Percentiles rank a stretch among this genome's conserved stretches.
Evolutionary conservation across 2,797 vertebrate species (phyloP).

Genomic region (Microctenopoma stevenorrisi): DNA sequence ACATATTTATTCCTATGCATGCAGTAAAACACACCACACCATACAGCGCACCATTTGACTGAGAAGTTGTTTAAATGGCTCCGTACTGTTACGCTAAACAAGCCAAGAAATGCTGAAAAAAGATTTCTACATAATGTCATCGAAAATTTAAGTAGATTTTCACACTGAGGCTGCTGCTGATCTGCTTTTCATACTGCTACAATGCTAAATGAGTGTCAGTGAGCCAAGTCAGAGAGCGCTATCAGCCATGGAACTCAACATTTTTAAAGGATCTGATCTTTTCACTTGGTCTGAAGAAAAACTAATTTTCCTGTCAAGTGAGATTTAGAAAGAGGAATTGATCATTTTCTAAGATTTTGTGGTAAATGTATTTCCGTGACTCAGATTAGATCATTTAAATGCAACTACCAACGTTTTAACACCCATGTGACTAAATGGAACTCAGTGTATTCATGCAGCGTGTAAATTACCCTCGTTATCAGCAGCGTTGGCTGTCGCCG

Average conservation of each 20-base stretch:
- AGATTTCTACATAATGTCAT: not conserved
- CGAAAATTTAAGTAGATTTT: too few relatives aligned
- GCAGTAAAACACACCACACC: too few relatives aligned
- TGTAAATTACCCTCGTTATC: constrained; percentile 25
- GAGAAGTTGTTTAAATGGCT: too few relatives aligned
- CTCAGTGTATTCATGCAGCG: not conserved
- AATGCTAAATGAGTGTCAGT: not conserved
- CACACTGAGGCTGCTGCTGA: too few relatives aligned
- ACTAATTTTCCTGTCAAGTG: not conserved
- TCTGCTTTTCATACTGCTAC: not conserved
- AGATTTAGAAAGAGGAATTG: not conserved
- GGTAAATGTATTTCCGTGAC: not conserved
- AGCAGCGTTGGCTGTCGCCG: constrained; percentile 8
- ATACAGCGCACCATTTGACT: too few relatives aligned
- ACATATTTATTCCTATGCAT: too few relatives aligned
- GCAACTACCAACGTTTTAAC: not conserved
- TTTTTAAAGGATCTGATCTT: not conserved
- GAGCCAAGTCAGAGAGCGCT: too few relatives aligned
- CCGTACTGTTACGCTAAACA: not conserved
- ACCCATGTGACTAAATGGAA: not conserved
- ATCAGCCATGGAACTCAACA: too few relatives aligned
- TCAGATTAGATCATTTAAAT: not conserved
- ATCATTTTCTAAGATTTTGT: not conserved
- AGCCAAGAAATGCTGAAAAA: not conserved
- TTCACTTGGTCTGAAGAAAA: not conserved